Base-by-base conservation (phyloP, 2,888 invertebrate species). In the Apamea anceps region DNA sequence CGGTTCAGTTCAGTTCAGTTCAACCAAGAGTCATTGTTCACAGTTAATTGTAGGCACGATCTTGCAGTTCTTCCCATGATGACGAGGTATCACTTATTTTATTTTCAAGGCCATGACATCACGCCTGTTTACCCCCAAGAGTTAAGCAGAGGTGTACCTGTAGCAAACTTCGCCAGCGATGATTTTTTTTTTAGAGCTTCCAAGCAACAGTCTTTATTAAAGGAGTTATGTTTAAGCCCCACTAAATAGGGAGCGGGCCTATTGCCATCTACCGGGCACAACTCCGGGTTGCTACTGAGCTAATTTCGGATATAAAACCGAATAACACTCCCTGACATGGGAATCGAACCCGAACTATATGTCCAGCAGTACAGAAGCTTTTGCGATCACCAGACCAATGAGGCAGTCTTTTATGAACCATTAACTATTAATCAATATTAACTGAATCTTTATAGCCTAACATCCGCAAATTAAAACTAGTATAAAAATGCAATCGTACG, bases 401-500 rank as follows among this genome's bases (percentile, higher is more conserved):
- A 15, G 10, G 2, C 32, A 32, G 25, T 63, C 37, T 82, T 82
- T 78, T 72, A 78, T 68, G 62, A 74, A 21, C 73, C 71, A 72
- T 81, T 68, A 84, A 80, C 68, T 73, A 28, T 66, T 82, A 74
- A 84, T 72, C 62, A 76, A 32, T 82, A 51, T 21, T 65, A 72
- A 68, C 28, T 75, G 37, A 42, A 72, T 62, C 12, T 66, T 85
- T 80, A 72, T 68, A 32, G 54, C 25, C 42, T 75, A 8, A 77
- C 63, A 78, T 89, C 84, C 82, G 79, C 76, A 75, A 88, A 71
- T 79, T 54, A 85, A 85, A 74, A 70, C n/a, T 63, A 60, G 48
- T 75, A 65, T 76, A 25, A 71, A 75, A 72, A 68, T 28, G 62
- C 68, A 3, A 54, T 18, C 37, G 8, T 65, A 13, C 10, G 4